Evolutionary conservation across 2,888 invertebrate genomes (phyloP).

Genomic region (Microdon myrmicae): DNA sequence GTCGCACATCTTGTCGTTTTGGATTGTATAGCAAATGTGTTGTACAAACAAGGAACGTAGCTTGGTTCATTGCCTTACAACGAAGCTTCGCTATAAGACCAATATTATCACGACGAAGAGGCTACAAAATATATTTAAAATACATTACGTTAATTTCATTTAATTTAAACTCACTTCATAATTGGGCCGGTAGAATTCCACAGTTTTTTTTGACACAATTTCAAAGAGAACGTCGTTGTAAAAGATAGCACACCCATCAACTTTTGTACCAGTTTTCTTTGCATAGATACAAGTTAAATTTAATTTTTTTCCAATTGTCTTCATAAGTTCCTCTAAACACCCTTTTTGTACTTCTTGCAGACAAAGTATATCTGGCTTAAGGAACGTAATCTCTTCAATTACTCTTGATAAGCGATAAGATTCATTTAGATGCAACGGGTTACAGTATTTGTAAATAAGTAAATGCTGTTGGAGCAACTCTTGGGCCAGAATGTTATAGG

Average conservation of each 20-base stretch:
- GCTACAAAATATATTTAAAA: conserved; percentile 52
- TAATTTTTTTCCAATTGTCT: conserved; percentile 56
- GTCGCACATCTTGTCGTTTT: conserved; percentile 84
- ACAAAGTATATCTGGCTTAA: conserved; percentile 68
- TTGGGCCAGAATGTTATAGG: conserved; percentile 91
- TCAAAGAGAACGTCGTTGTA: conserved; percentile 77
- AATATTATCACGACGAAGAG: conserved; percentile 88
- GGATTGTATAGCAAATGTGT: conserved; percentile 97
- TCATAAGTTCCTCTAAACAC: conserved; percentile 70
- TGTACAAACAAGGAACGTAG: conserved; percentile 82
- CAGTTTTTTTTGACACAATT: conserved; percentile 73
- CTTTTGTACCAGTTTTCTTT: conserved; percentile 80
- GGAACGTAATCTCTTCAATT: conserved; percentile 67
- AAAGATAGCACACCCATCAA: conserved; percentile 92
- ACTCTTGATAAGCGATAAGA: conserved; percentile 70
- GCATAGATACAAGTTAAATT: conserved; percentile 84
- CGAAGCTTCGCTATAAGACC: conserved; percentile 82
- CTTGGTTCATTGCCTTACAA: conserved; percentile 68
- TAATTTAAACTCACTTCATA: conserved; percentile 34
- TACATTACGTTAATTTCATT: not conserved
- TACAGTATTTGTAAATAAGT: conserved; percentile 76
- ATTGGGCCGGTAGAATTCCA: conserved; percentile 74
- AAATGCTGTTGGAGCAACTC: conserved; percentile 78
- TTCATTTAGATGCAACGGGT: conserved; percentile 74
- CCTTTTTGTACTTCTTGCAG: conserved; percentile 89